Conservation (phyloP, 2,797 vertebrate species). For the Harpagifer antarcticus region DNA sequence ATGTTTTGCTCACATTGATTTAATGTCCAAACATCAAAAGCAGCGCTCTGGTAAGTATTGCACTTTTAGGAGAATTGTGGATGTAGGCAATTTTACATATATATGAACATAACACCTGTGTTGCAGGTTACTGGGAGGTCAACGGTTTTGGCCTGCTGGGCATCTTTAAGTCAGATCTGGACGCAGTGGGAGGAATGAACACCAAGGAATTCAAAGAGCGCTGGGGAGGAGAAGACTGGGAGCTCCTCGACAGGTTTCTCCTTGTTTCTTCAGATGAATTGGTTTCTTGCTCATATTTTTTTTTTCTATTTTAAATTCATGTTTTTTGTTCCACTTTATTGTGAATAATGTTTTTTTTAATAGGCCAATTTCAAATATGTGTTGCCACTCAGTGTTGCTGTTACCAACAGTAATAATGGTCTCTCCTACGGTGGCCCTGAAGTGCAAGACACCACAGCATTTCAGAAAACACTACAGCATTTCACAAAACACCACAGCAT, state of each 20-base stretch:
- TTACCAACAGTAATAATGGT: background rate
- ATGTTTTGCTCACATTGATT: background rate
- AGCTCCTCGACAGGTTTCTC: slow-evolving; percentile 94
- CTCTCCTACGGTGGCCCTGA: too few species aligned
- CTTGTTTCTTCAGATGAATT: background rate
- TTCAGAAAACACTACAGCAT: too few species aligned
- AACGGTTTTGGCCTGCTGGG: slow-evolving; percentile 96
- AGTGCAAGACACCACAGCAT: too few species aligned
- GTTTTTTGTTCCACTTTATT: background rate
- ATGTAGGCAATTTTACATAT: background rate
- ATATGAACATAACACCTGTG: slow-evolving; percentile 4
- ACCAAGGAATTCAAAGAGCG: slow-evolving; percentile 91
- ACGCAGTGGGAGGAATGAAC: slow-evolving; percentile 95
- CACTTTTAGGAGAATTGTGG: background rate
- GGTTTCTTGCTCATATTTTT: background rate
- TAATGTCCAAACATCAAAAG: background rate
- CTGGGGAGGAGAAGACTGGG: slow-evolving; percentile 99
- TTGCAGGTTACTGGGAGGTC: slow-evolving; percentile 95
- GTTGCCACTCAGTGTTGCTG: background rate
- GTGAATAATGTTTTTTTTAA: background rate
- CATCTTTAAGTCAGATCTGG: slow-evolving; percentile 97
- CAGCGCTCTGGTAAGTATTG: background rate
- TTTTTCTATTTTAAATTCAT: background rate
- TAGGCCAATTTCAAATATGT: background rate
- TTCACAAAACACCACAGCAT: too few species aligned